These are phyloP conservation scores for Cololabis saira DNA, from an alignment of 2,113 vertebrate genomes.

Conservation along the genomic window DNA sequence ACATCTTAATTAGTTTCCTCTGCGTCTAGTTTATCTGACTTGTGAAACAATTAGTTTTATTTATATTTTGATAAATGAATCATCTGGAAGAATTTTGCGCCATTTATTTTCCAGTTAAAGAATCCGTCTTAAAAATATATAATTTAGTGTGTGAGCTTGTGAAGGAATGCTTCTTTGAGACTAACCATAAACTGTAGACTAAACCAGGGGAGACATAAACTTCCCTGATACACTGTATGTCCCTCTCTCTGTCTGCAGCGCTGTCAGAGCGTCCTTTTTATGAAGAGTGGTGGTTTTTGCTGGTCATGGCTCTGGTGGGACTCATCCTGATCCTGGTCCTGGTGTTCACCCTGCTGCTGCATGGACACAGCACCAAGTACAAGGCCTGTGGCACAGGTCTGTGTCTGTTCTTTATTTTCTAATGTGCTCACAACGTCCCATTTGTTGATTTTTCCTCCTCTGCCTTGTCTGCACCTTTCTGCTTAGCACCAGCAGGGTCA, in stretches of 20 bases:
- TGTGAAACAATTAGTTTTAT: too few species aligned
- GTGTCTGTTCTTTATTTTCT: not conserved
- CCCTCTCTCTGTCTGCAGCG: slow-evolving; percentile 74
- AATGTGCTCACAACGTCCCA: not conserved
- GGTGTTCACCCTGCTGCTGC: slow-evolving; percentile 89
- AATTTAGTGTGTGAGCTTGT: too few species aligned
- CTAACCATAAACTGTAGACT: not conserved
- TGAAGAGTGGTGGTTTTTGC: slow-evolving; percentile 97
- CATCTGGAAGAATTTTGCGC: too few species aligned
- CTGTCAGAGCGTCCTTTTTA: slow-evolving; percentile 91
- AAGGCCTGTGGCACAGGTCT: slow-evolving; percentile 88
- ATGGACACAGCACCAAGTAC: slow-evolving; percentile 90
- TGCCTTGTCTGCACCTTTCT: not conserved
- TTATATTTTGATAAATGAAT: too few species aligned
- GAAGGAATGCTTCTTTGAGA: too few species aligned
- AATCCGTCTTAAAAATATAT: too few species aligned
- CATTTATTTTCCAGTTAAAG: too few species aligned
- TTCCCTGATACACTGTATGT: not conserved
- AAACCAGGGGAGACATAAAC: not conserved
- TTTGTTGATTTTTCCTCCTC: not conserved
- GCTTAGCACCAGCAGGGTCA: not conserved
- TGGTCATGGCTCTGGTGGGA: slow-evolving; percentile 91
- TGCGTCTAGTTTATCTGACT: not conserved
- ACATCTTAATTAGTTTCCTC: not conserved
- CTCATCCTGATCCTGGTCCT: slow-evolving; percentile 90